Evolutionary conservation across 2,888 invertebrate species (phyloP), one percentile per base, ranked within the genome.

Genomic region (Mechanitis mazaeus): DNA sequence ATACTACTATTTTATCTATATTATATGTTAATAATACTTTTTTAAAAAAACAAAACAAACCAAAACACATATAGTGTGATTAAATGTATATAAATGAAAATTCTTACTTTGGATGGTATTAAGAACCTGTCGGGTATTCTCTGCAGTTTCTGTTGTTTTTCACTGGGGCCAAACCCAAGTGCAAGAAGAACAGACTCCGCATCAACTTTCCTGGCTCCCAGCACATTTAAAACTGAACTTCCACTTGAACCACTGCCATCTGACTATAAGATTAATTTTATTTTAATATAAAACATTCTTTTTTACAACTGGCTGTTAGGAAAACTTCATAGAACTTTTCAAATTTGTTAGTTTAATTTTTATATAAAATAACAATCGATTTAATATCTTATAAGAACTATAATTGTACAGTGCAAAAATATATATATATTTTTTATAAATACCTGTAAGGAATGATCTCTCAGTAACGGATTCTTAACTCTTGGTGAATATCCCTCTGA

Each of bases 121-220:
- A 97, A 90, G 80, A 97, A 97, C 75, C 91, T 82, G 67, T 87
- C 93, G 3, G 97, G 97, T 82, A 98, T 96, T 71, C 96, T 93
- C 61, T 94, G 93, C 28, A 94, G 79, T 70, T 93, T 92, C 74
- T 93, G 93, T 58, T 93, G 92, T 64, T 93, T 92, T 69, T 91
- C 92, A 61, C 93, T 91, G 7, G 94, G 95, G 0, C 95, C 95
- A 80, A 96, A 96, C 11, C 96, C 96, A 60, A 96, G 88, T 68
- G 94, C 95, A 58, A 96, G 85, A 38, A 98, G 91, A 60, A 98
- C 94, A 60, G 96, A 95, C 79, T 97, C 97, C 0, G 97, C 97
- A 87, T 98, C 97, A 33, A 96, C 95, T 75, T 94, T 94, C 47
- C 97, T 91, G 28, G 95, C 92, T 72, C 96, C 96, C 72, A 97